These are phyloP conservation scores for Automeris io DNA, from an alignment of 2,888 invertebrate genomes.

Conservation along the genomic window DNA sequence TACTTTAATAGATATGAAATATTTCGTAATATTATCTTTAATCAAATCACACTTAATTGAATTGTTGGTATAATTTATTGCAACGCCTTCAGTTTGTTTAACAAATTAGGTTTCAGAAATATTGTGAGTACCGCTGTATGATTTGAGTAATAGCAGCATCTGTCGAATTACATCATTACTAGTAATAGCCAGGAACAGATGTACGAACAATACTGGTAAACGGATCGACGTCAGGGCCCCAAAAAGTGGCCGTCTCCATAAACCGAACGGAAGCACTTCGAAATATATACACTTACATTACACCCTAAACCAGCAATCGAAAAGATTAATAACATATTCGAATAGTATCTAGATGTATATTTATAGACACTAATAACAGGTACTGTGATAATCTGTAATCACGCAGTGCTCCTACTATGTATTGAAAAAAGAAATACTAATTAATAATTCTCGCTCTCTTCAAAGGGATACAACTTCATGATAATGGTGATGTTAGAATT, in stretches of 20 bases:
- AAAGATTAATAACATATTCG: not conserved
- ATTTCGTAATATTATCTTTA: not conserved
- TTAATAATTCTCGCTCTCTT: too few species aligned
- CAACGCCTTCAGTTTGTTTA: not conserved
- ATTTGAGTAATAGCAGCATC: conserved; percentile 16
- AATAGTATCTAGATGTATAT: not conserved
- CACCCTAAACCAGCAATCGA: not conserved
- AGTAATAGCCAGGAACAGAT: conserved; percentile 43
- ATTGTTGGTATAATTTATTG: not conserved
- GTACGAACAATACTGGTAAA: conserved; percentile 31
- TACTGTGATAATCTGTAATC: too few species aligned
- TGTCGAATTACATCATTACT: conserved; percentile 22
- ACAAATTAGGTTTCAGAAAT: not conserved
- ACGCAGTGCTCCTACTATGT: too few species aligned
- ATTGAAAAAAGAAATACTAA: too few species aligned
- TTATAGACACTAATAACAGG: not conserved
- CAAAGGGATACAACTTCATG: too few species aligned
- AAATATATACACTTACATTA: conserved; percentile 18
- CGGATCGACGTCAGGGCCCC: conserved; percentile 13
- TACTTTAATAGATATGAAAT: not conserved
- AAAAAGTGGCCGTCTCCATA: conserved; percentile 18
- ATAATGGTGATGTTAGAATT: too few species aligned
- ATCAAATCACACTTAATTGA: not conserved
- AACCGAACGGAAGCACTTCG: conserved; percentile 21
- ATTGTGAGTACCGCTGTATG: not conserved